phyloP scores from a whole-genome alignment of 2,113 vertebrate genomes.

The Mirza zaza region DNA sequence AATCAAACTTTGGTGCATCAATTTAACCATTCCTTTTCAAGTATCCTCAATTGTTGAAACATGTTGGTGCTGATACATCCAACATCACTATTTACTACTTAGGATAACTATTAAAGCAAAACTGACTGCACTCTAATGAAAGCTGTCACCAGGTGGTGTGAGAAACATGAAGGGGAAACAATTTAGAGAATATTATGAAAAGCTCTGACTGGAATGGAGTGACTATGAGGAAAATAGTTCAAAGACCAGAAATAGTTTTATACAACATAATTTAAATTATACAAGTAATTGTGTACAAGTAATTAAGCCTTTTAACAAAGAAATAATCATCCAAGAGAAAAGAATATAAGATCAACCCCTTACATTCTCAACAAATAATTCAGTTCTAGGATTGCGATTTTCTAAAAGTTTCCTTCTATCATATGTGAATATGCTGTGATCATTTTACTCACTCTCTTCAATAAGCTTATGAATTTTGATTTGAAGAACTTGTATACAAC shows the following conservation, averaged over 20 bases:
- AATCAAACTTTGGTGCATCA: conserved; percentile 70
- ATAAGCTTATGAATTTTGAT: not conserved
- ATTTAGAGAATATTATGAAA: not conserved
- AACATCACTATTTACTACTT: not conserved
- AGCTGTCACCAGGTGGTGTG: not conserved
- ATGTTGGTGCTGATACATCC: not conserved
- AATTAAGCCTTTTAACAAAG: not conserved
- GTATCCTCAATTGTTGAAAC: conserved; percentile 37
- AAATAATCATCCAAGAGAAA: not conserved
- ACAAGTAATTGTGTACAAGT: not conserved
- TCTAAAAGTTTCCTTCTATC: not conserved
- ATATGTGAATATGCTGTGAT: not conserved
- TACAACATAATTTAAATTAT: not conserved
- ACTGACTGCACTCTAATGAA: conserved; percentile 22
- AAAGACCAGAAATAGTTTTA: not conserved
- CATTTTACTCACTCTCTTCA: not conserved
- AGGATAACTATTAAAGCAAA: conserved; percentile 51
- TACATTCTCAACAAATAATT: not conserved
- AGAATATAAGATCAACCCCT: not conserved
- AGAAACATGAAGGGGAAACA: not conserved
- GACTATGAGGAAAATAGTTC: not conserved
- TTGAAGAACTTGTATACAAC: not conserved
- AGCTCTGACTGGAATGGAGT: not conserved
- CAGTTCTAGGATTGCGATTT: not conserved
- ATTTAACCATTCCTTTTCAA: conserved; percentile 69